phyloP scores from a whole-genome alignment of 2,797 vertebrate species.

The Catharus ustulatus region DNA sequence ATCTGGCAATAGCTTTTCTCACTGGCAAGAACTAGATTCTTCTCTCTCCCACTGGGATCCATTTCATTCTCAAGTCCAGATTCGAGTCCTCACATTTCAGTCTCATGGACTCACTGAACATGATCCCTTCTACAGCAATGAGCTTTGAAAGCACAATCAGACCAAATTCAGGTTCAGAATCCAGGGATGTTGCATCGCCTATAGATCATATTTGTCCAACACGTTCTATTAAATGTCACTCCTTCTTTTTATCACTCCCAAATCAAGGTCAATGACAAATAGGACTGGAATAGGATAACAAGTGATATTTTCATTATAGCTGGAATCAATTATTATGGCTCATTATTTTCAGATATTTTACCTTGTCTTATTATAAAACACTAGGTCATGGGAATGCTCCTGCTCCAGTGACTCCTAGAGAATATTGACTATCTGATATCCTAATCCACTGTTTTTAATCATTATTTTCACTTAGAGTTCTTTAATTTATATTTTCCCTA shows the following conservation, averaged over 20 bases:
- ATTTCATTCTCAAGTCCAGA: background rate
- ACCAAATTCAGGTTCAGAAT: background rate
- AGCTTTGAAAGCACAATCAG: background rate
- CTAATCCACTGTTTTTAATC: background rate
- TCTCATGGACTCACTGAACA: background rate
- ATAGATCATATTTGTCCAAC: background rate
- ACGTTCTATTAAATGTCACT: background rate
- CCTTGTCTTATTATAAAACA: constrained; percentile 2
- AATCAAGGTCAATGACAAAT: background rate
- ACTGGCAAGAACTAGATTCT: background rate
- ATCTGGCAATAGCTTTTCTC: background rate
- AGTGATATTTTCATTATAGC: background rate
- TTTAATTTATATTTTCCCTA: background rate
- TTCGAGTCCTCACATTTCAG: background rate
- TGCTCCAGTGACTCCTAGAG: background rate
- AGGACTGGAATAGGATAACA: background rate
- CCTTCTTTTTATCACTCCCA: background rate
- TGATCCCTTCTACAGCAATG: background rate
- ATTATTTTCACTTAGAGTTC: background rate
- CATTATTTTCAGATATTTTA: constrained; percentile 35
- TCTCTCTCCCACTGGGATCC: background rate
- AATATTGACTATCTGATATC: background rate
- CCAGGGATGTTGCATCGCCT: background rate
- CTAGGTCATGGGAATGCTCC: background rate
- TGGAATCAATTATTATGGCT: constrained; percentile 25